Conservation (phyloP, 1,140 invertebrate genomes). For the Mactra quadrangularis region DNA sequence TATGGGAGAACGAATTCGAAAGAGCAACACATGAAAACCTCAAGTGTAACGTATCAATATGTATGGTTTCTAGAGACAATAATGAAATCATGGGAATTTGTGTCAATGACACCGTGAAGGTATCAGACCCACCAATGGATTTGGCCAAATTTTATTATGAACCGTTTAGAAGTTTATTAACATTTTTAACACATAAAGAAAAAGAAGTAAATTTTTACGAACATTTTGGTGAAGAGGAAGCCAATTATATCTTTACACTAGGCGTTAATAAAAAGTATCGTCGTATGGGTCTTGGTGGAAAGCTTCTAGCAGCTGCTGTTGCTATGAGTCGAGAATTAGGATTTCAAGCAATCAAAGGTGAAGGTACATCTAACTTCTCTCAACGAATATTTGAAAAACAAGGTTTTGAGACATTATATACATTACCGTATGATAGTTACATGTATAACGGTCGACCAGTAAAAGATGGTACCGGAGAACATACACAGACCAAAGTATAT, state of each 20-base stretch:
- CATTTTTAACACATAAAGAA: conserved; percentile 31
- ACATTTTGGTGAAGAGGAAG: conserved; percentile 25
- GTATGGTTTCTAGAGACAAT: conserved; percentile 36
- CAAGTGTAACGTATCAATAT: conserved; percentile 31
- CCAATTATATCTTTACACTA: conserved; percentile 43
- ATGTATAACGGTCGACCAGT: conserved; percentile 36
- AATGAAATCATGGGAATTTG: conserved; percentile 42
- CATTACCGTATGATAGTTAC: conserved; percentile 46
- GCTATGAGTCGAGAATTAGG: conserved; percentile 38
- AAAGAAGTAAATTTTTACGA: conserved; percentile 39
- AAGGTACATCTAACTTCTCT: conserved; percentile 52
- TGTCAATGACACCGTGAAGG: conserved; percentile 27
- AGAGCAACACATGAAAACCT: background rate
- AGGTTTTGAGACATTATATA: conserved; percentile 35
- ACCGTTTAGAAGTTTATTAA: conserved; percentile 13
- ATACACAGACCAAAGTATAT: conserved; percentile 46
- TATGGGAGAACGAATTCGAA: conserved; percentile 32
- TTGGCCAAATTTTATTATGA: conserved; percentile 18
- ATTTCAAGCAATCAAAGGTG: conserved; percentile 49
- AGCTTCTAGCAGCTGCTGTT: conserved; percentile 19
- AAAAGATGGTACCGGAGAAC: conserved; percentile 34
- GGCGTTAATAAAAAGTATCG: conserved; percentile 54
- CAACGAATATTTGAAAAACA: conserved; percentile 46
- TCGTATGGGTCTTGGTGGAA: conserved; percentile 32
- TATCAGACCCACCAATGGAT: conserved; percentile 14